phyloP scores from a whole-genome alignment of 2,797 vertebrate genomes.

The Syndactyla subalaris region DNA sequence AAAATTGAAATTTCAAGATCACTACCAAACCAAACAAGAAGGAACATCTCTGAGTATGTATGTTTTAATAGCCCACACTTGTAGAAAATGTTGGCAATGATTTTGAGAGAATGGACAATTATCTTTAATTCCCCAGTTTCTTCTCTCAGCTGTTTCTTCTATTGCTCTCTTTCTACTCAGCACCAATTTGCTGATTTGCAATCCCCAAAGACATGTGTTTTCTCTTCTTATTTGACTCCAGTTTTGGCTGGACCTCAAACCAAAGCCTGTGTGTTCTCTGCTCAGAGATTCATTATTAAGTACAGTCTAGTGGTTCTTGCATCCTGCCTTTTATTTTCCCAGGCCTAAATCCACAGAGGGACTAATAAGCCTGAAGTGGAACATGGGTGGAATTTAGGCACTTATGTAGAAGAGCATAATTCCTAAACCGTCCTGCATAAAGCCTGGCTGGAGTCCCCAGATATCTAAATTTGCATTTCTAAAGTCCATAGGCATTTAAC shows the following conservation, averaged over 20 bases:
- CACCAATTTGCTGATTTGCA: slow-evolving; percentile 35
- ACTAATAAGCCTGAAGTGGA: slow-evolving; percentile 45
- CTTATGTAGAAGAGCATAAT: slow-evolving; percentile 35
- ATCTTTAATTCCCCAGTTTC: background rate
- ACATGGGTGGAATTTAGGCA: slow-evolving; percentile 39
- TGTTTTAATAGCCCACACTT: slow-evolving; percentile 16
- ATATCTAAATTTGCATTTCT: slow-evolving; percentile 34
- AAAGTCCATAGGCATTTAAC: background rate
- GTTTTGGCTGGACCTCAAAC: slow-evolving; percentile 41
- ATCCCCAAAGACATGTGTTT: slow-evolving; percentile 16
- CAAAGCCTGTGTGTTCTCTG: slow-evolving; percentile 22
- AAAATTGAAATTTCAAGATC: background rate
- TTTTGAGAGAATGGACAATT: background rate
- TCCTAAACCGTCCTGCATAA: slow-evolving; percentile 18
- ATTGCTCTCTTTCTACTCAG: slow-evolving; percentile 27
- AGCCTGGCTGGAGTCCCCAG: background rate
- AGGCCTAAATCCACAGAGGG: slow-evolving; percentile 29
- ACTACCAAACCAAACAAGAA: slow-evolving; percentile 29
- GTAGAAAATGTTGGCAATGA: slow-evolving; percentile 2
- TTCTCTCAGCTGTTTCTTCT: background rate
- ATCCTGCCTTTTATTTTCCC: slow-evolving; percentile 51
- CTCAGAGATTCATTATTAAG: slow-evolving; percentile 43
- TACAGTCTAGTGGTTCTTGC: slow-evolving; percentile 14
- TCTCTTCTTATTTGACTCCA: slow-evolving; percentile 37
- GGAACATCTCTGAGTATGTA: background rate